These are phyloP conservation scores for Apaloderma vittatum DNA, from an alignment of 2,113 vertebrate genomes.

Conservation along the genomic window DNA sequence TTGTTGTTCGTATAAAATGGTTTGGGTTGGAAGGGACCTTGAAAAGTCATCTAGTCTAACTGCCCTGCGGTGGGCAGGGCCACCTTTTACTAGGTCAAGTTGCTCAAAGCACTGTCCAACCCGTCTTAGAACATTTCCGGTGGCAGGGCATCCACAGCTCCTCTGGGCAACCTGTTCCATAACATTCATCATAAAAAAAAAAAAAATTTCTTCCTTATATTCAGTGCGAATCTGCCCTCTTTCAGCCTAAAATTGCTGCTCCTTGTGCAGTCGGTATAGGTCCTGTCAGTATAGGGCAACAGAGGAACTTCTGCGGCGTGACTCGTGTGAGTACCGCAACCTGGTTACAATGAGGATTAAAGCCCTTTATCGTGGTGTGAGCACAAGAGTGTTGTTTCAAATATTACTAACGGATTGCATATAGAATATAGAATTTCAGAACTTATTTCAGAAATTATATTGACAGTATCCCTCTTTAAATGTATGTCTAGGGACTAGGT, in stretches of 20 bases:
- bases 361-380: neutral
- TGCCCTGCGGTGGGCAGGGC: neutral
- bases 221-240: neutral
- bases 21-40: neutral
- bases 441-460: accelerated
- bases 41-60: neutral
- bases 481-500: neutral
- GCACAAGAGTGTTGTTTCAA: neutral
- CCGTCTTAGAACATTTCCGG: neutral
- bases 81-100: neutral
- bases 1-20: neutral
- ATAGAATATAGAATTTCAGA: neutral
- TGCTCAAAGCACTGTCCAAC: neutral
- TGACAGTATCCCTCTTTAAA: neutral
- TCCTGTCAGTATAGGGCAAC: neutral
- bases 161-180: neutral
- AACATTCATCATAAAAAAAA: neutral
- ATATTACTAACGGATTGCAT: accelerated
- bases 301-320: neutral
- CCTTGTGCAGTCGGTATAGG: neutral
- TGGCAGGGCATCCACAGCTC: neutral
- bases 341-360: neutral
- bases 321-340: neutral
- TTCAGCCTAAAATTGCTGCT: neutral
- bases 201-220: neutral